Evolutionary conservation across 2,797 vertebrate species (phyloP).

Genomic region (Pyrocephalus nanus): DNA sequence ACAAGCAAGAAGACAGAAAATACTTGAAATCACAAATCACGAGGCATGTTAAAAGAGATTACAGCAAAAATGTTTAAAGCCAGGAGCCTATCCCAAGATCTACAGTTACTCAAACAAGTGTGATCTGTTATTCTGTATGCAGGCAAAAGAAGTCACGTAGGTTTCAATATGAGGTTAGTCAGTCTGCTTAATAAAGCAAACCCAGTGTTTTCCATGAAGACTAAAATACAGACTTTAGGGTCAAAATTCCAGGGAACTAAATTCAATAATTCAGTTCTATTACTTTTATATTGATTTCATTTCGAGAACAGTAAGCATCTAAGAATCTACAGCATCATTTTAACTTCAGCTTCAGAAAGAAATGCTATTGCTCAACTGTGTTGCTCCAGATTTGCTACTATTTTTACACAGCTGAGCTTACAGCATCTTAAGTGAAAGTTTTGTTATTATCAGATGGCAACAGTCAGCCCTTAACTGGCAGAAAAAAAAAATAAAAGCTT

Average conservation of each 20-base stretch:
- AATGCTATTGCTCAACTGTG: not conserved
- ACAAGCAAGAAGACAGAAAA: not conserved
- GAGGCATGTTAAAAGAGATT: not conserved
- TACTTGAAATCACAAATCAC: not conserved
- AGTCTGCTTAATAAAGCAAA: not conserved
- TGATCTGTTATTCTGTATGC: not conserved
- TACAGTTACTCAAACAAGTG: not conserved
- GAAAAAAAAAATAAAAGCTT: constrained; percentile 1
- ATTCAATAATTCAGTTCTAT: not conserved
- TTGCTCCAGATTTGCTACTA: constrained; percentile 1
- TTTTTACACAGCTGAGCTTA: constrained; percentile 18
- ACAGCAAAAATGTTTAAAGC: not conserved
- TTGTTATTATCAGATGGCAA: not conserved
- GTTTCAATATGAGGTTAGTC: not conserved
- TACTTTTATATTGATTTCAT: not conserved
- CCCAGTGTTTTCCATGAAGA: not conserved
- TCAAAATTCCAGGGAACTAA: not conserved
- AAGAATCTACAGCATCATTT: not conserved
- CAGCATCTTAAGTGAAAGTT: not conserved
- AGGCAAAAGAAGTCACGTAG: not conserved
- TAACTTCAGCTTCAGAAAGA: not conserved
- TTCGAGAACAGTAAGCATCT: not conserved
- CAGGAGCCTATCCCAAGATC: not conserved
- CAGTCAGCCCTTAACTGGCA: not conserved
- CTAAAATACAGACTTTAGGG: not conserved